phyloP scores from a whole-genome alignment of 2,113 vertebrate genomes.

The Odontophorus gujanensis region DNA sequence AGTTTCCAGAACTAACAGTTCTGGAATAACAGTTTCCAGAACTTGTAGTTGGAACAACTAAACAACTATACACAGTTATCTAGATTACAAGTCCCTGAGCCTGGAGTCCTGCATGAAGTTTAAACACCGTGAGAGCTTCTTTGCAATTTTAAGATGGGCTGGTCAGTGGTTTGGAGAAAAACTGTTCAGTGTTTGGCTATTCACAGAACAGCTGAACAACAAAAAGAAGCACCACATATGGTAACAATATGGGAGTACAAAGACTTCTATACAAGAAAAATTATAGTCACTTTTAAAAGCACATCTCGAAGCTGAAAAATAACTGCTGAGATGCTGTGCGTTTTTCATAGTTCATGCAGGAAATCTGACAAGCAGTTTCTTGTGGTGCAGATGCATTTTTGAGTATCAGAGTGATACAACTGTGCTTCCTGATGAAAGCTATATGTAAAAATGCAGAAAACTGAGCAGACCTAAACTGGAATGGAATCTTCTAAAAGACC shows the following conservation, averaged over 20 bases:
- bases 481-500: not conserved
- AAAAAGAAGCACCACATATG: not conserved
- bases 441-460: not conserved
- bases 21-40: not conserved
- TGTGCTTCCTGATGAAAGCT: not conserved
- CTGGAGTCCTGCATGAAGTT: not conserved
- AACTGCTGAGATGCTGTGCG: slow-evolving; percentile 29
- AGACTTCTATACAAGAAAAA: slow-evolving; percentile 41
- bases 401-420: not conserved
- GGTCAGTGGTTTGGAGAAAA: not conserved
- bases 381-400: not conserved
- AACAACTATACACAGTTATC: not conserved
- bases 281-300: slow-evolving; percentile 38
- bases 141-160: not conserved
- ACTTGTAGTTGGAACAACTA: not conserved
- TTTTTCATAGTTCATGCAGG: not conserved
- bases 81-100: not conserved
- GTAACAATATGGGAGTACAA: slow-evolving; percentile 59
- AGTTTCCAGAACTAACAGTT: not conserved
- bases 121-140: not conserved
- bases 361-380: slow-evolving; percentile 30
- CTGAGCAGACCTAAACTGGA: not conserved
- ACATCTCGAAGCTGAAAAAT: slow-evolving; percentile 35
- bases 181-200: not conserved
- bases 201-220: not conserved